Conservation (phyloP, 23 tunicate genomes). For the Botrylloides violaceus region DNA sequence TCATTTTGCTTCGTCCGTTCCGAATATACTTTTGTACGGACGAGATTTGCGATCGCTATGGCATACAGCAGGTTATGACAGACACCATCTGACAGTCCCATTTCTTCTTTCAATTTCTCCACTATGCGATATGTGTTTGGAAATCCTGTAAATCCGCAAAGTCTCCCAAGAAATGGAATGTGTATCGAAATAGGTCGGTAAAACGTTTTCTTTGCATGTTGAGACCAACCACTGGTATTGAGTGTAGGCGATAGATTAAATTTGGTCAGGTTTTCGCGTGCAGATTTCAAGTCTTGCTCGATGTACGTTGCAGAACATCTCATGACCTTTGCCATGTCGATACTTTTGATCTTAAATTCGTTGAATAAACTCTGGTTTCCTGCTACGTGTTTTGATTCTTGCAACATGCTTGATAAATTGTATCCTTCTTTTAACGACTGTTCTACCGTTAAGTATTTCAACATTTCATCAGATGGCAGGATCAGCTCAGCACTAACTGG, state of each 20-base stretch:
- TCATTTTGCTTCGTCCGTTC: constrained; percentile 16
- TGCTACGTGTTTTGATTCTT: constrained; percentile 5
- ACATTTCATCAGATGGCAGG: constrained; percentile 28
- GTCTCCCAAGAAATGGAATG: constrained; percentile 21
- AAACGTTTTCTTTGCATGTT: constrained; percentile 7
- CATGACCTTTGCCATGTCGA: constrained; percentile 4
- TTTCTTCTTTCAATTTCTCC: neutral
- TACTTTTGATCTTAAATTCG: neutral
- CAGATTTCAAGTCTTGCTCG: neutral
- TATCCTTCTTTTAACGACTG: constrained; percentile 26
- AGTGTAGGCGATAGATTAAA: neutral
- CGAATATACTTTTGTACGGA: constrained; percentile 25
- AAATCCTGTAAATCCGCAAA: neutral
- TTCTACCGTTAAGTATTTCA: constrained; percentile 18
- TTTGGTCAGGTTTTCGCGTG: neutral
- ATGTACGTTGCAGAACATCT: neutral
- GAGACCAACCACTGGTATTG: neutral
- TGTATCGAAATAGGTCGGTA: constrained; percentile 12
- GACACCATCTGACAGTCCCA: neutral
- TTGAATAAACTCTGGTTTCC: constrained; percentile 15
- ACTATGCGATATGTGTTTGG: constrained; percentile 10
- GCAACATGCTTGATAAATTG: constrained; percentile 29
- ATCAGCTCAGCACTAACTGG: constrained; percentile 25
- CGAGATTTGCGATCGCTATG: constrained; percentile 24
- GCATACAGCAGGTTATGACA: constrained; percentile 29